Base-by-base conservation (phyloP, 2,888 invertebrate species). In the Caenorhabditis virilis region DNA sequence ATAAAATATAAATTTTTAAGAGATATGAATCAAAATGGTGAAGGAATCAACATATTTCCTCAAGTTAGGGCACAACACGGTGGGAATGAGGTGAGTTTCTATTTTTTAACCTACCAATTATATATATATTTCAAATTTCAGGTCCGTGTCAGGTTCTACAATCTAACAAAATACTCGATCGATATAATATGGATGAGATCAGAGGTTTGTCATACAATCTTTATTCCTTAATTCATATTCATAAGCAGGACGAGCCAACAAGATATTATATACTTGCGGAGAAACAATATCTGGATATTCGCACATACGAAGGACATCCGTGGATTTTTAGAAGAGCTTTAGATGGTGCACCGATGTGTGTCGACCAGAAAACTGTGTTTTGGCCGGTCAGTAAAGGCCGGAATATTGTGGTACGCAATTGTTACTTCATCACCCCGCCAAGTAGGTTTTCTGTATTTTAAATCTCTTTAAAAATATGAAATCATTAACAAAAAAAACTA, bases 181-280 rank as follows among this genome's bases (percentile, higher is more conserved):
- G 65, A 65, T 35, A 22, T 65, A 0, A 54, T 65, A 15, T 65
- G 65, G 65, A 22, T 65, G 39, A 60, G 42, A 25, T 9, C 5
- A 2, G 5, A 42, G 1, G 65, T 33, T 26, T 48, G 5, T 20
- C 9, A 26, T 43, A n/a, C n/a, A n/a, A n/a, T n/a, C n/a, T n/a
- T n/a, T n/a, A 30, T 39, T 39, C 6, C 6, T 39, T 15, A 39
- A 15, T 20, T 20, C 7, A 16, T 9, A 39, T 9, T 18, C 7
- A 18, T 39, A 39, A 9, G 16, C 58, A 64, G 64, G 48, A 50
- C 22, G n/a, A 36, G 7, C 54, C 58, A 7, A 51, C 51, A 1
- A 64, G 58, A 22, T 64, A 54, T n/a, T 58, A 41, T 9, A 54
- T 41, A 4, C 42, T 59, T 5, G 23, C 16, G 13, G 16, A 42